phyloP scores from a whole-genome alignment of 2,888 invertebrate genomes.

The Sinhomidia bicolor region DNA sequence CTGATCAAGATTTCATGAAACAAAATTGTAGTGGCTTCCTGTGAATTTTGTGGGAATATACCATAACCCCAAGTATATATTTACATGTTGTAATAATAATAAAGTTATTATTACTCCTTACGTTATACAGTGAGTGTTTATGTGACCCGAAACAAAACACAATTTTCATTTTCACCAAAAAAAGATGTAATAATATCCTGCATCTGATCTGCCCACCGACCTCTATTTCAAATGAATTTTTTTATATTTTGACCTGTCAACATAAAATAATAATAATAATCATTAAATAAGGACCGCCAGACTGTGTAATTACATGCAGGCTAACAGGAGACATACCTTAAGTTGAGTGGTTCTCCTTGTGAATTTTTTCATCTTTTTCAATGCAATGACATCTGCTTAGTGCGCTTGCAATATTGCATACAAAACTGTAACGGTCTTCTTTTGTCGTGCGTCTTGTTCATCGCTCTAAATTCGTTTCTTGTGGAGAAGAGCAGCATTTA shows the following conservation, averaged over 20 bases:
- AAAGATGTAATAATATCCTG: not conserved
- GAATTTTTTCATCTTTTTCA: not conserved
- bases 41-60: not conserved
- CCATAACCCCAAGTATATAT: too few species aligned
- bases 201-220: slow-evolving; percentile 3
- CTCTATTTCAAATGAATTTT: not conserved
- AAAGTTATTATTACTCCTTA: not conserved
- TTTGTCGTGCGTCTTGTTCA: not conserved
- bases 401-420: not conserved
- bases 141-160: not conserved
- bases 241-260: slow-evolving; percentile 1
- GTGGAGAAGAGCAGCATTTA: slow-evolving; percentile 20
- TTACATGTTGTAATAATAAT: not conserved
- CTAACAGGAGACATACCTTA: not conserved
- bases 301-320: slow-evolving; percentile 3
- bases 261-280: slow-evolving; percentile 11
- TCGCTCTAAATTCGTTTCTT: slow-evolving; percentile 24
- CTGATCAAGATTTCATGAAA: slow-evolving; percentile 22
- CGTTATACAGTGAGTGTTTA: not conserved
- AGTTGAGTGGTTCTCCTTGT: slow-evolving; percentile 48
- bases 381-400: not conserved
- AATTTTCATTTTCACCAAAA: not conserved
- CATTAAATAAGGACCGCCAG: not conserved
- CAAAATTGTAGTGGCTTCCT: not conserved
- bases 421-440: slow-evolving; percentile 30